Evolutionary conservation across 2,797 vertebrate genomes (phyloP).

Genomic region (Ispidina lecontei): DNA sequence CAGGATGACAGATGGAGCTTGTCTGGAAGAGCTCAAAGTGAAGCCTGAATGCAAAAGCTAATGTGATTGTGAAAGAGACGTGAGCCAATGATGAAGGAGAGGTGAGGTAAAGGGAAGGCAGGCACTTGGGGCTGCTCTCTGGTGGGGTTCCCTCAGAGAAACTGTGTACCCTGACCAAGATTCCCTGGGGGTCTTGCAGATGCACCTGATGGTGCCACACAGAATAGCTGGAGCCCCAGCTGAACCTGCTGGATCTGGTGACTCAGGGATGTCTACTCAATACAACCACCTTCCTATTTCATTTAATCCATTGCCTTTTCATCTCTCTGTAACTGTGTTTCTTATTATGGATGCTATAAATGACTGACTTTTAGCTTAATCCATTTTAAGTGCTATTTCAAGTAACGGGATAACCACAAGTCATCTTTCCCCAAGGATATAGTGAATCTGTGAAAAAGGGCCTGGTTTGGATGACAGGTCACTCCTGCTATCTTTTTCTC

Average conservation of each 20-base stretch:
- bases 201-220: background rate
- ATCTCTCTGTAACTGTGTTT: background rate
- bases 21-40: background rate
- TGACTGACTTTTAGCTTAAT: background rate
- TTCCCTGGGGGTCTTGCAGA: background rate
- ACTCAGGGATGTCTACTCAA: background rate
- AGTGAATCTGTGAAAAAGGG: background rate
- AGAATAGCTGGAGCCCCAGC: background rate
- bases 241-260: background rate
- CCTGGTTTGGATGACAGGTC: conserved; percentile 50
- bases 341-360: background rate
- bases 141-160: background rate
- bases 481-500: conserved; percentile 53
- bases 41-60: background rate
- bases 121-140: background rate
- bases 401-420: background rate
- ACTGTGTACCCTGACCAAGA: rapidly evolving
- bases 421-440: background rate
- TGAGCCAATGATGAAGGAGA: background rate
- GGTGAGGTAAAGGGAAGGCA: background rate
- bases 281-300: background rate
- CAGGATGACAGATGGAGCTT: background rate
- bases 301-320: background rate
- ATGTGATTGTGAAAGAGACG: background rate
- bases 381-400: background rate